Percentiles rank a stretch among this genome's conserved stretches.
Conservation (phyloP, 2,888 invertebrate species). For the Gymnocheta viridis region DNA sequence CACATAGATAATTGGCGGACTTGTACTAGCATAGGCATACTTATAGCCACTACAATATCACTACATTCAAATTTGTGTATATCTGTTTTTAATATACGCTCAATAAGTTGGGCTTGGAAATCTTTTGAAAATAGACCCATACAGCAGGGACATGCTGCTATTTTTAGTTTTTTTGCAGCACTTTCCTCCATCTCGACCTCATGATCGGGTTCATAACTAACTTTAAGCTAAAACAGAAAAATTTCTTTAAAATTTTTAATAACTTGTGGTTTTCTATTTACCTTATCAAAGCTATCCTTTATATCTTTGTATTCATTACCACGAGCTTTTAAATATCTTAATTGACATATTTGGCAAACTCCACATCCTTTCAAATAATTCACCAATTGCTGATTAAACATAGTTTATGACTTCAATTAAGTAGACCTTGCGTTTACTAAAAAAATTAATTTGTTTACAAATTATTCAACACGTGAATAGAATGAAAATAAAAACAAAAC, state of each 20-base stretch:
- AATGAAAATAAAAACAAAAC: constrained; percentile 10
- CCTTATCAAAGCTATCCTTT: constrained; percentile 82
- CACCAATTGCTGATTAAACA: constrained; percentile 83
- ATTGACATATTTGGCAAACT: constrained; percentile 87
- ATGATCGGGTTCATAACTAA: constrained; percentile 54
- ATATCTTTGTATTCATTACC: constrained; percentile 84
- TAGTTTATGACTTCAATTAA: constrained; percentile 69
- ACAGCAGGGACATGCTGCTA: constrained; percentile 86
- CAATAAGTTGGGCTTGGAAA: constrained; percentile 83
- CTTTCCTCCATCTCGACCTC: constrained; percentile 1
- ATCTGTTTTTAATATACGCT: constrained; percentile 83
- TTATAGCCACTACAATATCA: constrained; percentile 87
- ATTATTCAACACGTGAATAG: constrained; percentile 47
- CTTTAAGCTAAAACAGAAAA: constrained; percentile 59
- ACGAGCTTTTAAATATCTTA: constrained; percentile 86
- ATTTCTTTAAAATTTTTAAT: no score
- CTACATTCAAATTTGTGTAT: constrained; percentile 85
- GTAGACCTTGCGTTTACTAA: not conserved
- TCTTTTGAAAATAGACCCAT: constrained; percentile 87
- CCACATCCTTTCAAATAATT: constrained; percentile 83
- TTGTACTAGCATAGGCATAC: constrained; percentile 86
- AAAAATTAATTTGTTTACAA: constrained; percentile 13
- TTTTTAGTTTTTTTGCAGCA: constrained; percentile 79
- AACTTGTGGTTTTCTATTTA: constrained; percentile 75
- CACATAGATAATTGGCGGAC: constrained; percentile 87